Base-by-base conservation (phyloP, 1,140 invertebrate genomes). In the Drosophila chauvacae region DNA sequence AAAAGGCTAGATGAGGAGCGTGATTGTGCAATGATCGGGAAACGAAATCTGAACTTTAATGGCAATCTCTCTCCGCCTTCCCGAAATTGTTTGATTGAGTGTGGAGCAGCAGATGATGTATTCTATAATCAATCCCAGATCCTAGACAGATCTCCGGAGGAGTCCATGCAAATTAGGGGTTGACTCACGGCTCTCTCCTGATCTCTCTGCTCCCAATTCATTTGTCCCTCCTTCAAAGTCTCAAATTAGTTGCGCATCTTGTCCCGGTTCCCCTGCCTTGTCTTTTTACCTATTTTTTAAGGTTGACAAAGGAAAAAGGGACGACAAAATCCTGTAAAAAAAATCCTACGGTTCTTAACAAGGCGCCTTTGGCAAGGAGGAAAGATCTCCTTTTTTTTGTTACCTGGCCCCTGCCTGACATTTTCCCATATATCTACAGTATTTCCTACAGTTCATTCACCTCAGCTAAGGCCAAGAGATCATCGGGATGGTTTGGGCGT, bases 1-100 rank as follows among this genome's bases (percentile, higher is more conserved):
- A 72, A 53, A 77, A 79, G 84, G 84, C 80, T 77, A 84, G 73
- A 80, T 84, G 69, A 80, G 80, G 64, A 87, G 84, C 85, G 84
- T 87, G 84, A 88, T 87, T 88, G 59, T 48, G 60, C 64, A 81
- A 85, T 74, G 65, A 77, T 64, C 59, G 48, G 59, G 20, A 57
- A 69, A 41, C 42, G 42, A 62, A 62, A 26, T 73, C 53, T 73
- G 70, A 73, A 73, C 70, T 70, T 56, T 69, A 48, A 74, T 81
- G 51, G 47, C 45, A 65, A 18, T 20, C 55, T 85, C 62, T 70
- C 50, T 53, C 18, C 50, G 28, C 50, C 18, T 35, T 35, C 28
- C 26, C 37, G 39, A 42, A 63, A 83, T 83, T 75, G 80, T 47
- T 83, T 83, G 70, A 83, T 83, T 83, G 57, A 66, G 48, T 56